A percentile compares a stretch with the other conserved stretches of the same genome.
Conservation (phyloP, 37 sponge, comb jelly and placozoan species). For the Petrosia ficiformis region DNA sequence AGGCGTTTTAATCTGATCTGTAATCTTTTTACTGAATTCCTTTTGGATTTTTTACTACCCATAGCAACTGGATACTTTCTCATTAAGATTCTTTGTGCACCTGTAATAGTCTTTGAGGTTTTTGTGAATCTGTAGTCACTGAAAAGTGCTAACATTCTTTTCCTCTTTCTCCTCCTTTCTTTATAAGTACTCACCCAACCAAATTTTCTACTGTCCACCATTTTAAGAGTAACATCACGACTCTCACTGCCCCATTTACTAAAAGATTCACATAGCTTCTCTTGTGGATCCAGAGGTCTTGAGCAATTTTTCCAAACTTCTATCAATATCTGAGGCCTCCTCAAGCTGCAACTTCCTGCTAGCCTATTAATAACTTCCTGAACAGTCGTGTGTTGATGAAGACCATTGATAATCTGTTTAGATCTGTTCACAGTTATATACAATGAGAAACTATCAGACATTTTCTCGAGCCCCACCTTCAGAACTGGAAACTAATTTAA, state of each 20-base stretch:
- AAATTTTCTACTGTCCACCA: not conserved
- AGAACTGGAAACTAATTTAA: too few relatives aligned
- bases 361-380: constrained; percentile 12
- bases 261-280: not conserved
- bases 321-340: constrained; percentile 16
- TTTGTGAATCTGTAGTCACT: too few relatives aligned
- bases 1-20: not conserved
- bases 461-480: not conserved
- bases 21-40: not conserved
- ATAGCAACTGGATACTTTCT: not conserved
- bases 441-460: not conserved
- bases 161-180: not conserved
- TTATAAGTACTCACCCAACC: not conserved
- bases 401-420: constrained; percentile 9
- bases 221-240: not conserved
- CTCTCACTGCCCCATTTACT: constrained; percentile 21
- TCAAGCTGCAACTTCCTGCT: not conserved
- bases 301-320: constrained; percentile 22
- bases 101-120: too few relatives aligned
- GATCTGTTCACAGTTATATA: constrained; percentile 11
- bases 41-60: not conserved
- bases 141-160: too few relatives aligned
- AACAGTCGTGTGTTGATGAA: constrained; percentile 4
- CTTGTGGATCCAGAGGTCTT: not conserved
- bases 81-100: too few relatives aligned